A percentile compares a stretch with the other conserved stretches of the same genome.
Conservation (phyloP, 1,140 invertebrate genomes). For the Calephelis nemesis region DNA sequence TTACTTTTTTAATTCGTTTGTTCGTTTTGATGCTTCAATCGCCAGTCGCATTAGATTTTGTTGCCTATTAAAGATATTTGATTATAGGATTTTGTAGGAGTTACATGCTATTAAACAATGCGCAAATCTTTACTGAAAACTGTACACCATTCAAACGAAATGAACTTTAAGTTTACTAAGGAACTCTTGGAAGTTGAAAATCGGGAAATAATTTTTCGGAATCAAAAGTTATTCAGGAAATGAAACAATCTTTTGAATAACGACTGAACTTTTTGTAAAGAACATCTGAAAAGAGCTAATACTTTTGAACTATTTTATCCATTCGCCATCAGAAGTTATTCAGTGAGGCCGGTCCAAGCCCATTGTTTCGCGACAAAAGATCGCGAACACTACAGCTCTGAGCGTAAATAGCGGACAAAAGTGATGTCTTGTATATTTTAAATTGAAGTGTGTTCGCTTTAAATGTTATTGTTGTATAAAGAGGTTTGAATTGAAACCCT, state of each 20-base stretch:
- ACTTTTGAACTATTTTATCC: slow-evolving; percentile 27
- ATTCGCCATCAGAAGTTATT: slow-evolving; percentile 22
- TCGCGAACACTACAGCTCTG: slow-evolving; percentile 17
- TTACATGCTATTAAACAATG: too few relatives aligned
- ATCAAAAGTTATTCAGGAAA: slow-evolving; percentile 11
- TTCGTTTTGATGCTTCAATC: too few relatives aligned
- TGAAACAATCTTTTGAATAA: slow-evolving; percentile 17
- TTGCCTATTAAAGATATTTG: too few relatives aligned
- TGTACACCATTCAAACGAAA: too few relatives aligned
- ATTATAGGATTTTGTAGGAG: too few relatives aligned
- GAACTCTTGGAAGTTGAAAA: background rate
- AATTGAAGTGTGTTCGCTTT: slow-evolving; percentile 14
- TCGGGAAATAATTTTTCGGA: background rate
- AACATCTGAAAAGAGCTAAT: slow-evolving; percentile 23
- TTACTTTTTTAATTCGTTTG: too few relatives aligned
- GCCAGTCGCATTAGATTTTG: too few relatives aligned
- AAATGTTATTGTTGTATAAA: slow-evolving; percentile 17
- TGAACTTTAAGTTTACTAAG: too few relatives aligned
- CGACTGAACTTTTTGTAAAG: slow-evolving; percentile 9
- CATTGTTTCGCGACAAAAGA: slow-evolving; percentile 22
- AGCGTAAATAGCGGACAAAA: slow-evolving; percentile 20
- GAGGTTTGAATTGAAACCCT: slow-evolving; percentile 15
- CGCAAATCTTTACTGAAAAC: too few relatives aligned
- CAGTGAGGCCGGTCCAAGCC: slow-evolving; percentile 17
- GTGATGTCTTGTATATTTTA: slow-evolving; percentile 17